Evolutionary conservation across 1,140 invertebrate species (phyloP), one percentile per base, ranked within the genome.

Genomic region (Lepidurus couesii): DNA sequence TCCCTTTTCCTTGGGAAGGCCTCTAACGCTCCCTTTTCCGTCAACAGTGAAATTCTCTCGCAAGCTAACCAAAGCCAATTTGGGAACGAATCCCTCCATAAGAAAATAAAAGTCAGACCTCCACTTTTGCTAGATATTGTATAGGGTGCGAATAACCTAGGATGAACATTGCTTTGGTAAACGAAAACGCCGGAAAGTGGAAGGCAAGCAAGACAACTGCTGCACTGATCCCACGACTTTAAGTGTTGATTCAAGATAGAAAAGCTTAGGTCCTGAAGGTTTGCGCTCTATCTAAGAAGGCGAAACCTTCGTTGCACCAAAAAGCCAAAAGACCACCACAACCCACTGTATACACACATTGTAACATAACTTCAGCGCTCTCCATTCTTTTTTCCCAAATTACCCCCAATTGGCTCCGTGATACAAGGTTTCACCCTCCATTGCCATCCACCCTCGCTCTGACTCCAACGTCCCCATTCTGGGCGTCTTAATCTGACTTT

Each of bases 391-490:
- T 21, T 7, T n/a, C 53, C 53, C 53, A 65, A 65, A 65, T 65
- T 65, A 65, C 53, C 53, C 53, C 53, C 53, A 65, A 65, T 65
- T 65, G 53, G 53, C 21, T 21, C n/a, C n/a, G 5, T 65, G 16
- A 65, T 65, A 65, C 53, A 16, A 65, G 16, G 53, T 65, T 65
- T 65, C 53, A 65, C 53, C 53, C 53, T 65, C 53, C 53, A 65
- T 21, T 65, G 53, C 53, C 53, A 65, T 65, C 53, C 53, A 65
- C 53, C 53, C 53, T n/a, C 53, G 53, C 53, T 21, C 21, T 65
- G 9, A 65, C 21, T n/a, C 53, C 21, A 7, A 65, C 6, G 6
- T 65, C 53, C 3, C 13, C 53, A 11, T 65, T 21, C 53, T 21
- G 21, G 53, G 16, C 16, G 13, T 65, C n/a, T 65, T 65, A 65